Evolutionary conservation across 2,888 invertebrate genomes (phyloP), one percentile per base, ranked within the genome.

Genomic region (Noctuana brunneofusca): DNA sequence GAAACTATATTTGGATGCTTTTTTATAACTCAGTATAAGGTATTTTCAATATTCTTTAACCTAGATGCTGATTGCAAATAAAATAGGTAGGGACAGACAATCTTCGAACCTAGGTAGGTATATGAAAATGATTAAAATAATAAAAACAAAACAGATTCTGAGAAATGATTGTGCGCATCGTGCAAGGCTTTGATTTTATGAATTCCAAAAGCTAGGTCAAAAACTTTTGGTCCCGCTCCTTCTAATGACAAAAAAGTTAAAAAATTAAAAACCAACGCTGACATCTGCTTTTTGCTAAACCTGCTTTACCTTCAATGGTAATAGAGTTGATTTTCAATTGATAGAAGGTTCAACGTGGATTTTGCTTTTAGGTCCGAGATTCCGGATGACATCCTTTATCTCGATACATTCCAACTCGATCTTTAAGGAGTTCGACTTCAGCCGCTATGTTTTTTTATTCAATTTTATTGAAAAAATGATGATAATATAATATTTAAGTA

Each of bases 381-480:
- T 88, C 84, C 83, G 87, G 87, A 88, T 89, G 89, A 89, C 89
- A 89, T 89, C 86, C 82, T 89, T 89, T 89, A 90, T 90, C 89
- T 83, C 83, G 85, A 87, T 85, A 86, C 86, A 89, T 89, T 89
- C 87, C 86, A 75, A 78, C 71, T 74, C 78, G 79, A 80, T 83
- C 82, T 85, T 83, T 81, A 81, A 72, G 73, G 74, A 81, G 80
- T 78, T 81, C 80, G 73, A 77, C 75, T 77, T 77, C 71, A 79
- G 79, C 78, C 78, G 77, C 53, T 58, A 48, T 46, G 6, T 9
- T 16, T 38, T 57, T 43, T 64, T 63, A 38, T 38, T 14, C 0
- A 38, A 38, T 38, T 38, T 38, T 14, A 38, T 14, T 14, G 3
- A n/a, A n/a, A n/a, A n/a, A n/a, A n/a, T n/a, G n/a, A n/a, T n/a